These are phyloP conservation scores for Hirtodrosophila trivittata DNA, from an alignment of 2,888 invertebrate species.

Conservation along the genomic window DNA sequence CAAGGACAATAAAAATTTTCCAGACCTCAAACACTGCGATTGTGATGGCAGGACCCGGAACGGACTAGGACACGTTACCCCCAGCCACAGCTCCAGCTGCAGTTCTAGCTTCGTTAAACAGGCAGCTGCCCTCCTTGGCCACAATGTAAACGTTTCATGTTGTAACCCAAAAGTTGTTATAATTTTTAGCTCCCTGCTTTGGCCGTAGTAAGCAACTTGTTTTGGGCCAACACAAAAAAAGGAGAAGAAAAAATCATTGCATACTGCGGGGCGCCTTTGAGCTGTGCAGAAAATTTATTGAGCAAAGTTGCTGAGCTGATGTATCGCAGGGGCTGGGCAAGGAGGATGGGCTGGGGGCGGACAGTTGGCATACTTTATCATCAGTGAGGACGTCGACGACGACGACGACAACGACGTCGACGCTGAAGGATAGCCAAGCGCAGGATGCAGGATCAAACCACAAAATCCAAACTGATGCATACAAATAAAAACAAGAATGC, in stretches of 20 bases:
- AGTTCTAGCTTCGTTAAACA: conserved; percentile 55
- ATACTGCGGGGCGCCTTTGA: conserved; percentile 73
- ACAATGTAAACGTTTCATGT: conserved; percentile 78
- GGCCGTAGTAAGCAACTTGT: conserved; percentile 65
- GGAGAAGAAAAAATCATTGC: conserved; percentile 60
- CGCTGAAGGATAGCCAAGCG: conserved; percentile 63
- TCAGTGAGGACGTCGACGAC: conserved; percentile 59
- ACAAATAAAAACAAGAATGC: conserved; percentile 63
- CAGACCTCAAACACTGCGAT: conserved; percentile 38
- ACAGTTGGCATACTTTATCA: conserved; percentile 81
- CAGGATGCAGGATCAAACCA: conserved; percentile 80
- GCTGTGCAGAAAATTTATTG: conserved; percentile 74
- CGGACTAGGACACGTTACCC: conserved; percentile 14
- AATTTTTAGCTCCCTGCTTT: conserved; percentile 67
- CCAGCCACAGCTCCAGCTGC: too few relatives aligned
- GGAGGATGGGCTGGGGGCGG: conserved; percentile 54
- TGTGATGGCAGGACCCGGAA: conserved; percentile 7
- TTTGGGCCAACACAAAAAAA: conserved; percentile 33
- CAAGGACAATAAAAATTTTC: conserved; percentile 67
- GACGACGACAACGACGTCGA: conserved; percentile 47
- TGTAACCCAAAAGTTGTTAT: conserved; percentile 77
- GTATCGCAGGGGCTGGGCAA: conserved; percentile 54
- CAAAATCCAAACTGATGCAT: conserved; percentile 80
- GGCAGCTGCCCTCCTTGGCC: conserved; percentile 49
- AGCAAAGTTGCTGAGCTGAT: conserved; percentile 79